Base-by-base conservation (phyloP, 2,888 invertebrate genomes). In the Nomada ferruginata region DNA sequence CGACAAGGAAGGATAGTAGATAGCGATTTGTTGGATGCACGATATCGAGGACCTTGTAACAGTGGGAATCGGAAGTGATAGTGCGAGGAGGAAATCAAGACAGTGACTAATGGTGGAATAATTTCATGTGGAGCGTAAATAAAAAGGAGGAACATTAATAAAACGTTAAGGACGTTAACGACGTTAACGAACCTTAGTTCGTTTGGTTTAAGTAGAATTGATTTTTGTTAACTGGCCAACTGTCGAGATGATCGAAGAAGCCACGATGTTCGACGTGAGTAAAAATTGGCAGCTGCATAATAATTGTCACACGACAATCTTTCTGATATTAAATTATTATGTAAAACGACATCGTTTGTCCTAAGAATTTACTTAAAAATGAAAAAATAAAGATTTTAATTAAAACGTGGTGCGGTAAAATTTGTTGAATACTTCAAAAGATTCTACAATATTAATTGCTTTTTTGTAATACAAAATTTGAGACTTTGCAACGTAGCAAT, bases 251-350 rank as follows among this genome's bases (percentile, higher is more conserved):
- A 92, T 93, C 79, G 93, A 92, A 20, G 93, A 93, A 85, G 86
- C 91, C 65, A 84, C 87, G 63, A 90, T 89, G 76, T 92, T 92
- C 79, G 91, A 93, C 75, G 93, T 93, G 88, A 93, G 93, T 93
- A 91, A 72, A 73, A 71, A 7, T 15, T 26, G 1, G 11, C n/a
- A 15, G 26, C 18, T 23, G 11, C 26, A 26, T 20, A 15, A 36
- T 36, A 36, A 36, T 53, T 53, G 53, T 1, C 9, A 53, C n/a
- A n/a, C 7, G n/a, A 53, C 20, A 53, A 10, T 53, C 53, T 20
- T 53, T 53, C 11, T 10, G 11, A 20, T 10, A 53, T 20, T 18
- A n/a, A 53, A 20, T n/a, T n/a, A 7, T 5, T 5, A 53, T 20
- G 20, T 53, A 53, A 20, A 36, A 36, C 36, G 7, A 36, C 1